Evolutionary conservation across 2,113 vertebrate genomes (phyloP).

Genomic region (Eulemur rufifrons): DNA sequence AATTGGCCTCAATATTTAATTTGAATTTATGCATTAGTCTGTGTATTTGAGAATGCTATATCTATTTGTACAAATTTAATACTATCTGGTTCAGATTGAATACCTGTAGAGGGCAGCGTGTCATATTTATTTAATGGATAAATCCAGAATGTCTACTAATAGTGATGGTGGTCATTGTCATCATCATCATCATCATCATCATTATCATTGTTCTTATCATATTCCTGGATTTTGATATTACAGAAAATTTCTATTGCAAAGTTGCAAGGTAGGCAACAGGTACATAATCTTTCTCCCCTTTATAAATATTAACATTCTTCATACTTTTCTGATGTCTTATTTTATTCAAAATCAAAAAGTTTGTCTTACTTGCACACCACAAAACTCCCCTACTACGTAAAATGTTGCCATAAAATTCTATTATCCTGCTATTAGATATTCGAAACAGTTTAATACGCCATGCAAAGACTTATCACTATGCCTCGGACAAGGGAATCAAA

Average conservation of each 20-base stretch:
- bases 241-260: neutral
- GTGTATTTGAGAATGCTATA: neutral
- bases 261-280: neutral
- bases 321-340: neutral
- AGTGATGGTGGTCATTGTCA: too few species aligned
- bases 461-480: slow-evolving; percentile 2
- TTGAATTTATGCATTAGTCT: neutral
- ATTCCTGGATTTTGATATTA: neutral
- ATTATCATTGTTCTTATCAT: neutral
- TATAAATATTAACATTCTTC: neutral
- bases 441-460: neutral
- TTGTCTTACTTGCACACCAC: neutral
- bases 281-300: neutral
- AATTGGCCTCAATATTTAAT: neutral
- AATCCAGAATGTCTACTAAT: neutral
- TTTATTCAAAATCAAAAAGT: slow-evolving; percentile 38
- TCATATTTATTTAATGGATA: slow-evolving; percentile 19
- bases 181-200: neutral
- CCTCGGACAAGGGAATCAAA: neutral
- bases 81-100: neutral
- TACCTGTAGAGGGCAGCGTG: slow-evolving; percentile 66
- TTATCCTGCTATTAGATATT: slow-evolving; percentile 15
- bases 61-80: neutral
- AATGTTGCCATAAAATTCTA: neutral
- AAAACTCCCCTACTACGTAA: neutral